phyloP scores from a whole-genome alignment of 2,113 vertebrate genomes.

The Theristicus caerulescens region DNA sequence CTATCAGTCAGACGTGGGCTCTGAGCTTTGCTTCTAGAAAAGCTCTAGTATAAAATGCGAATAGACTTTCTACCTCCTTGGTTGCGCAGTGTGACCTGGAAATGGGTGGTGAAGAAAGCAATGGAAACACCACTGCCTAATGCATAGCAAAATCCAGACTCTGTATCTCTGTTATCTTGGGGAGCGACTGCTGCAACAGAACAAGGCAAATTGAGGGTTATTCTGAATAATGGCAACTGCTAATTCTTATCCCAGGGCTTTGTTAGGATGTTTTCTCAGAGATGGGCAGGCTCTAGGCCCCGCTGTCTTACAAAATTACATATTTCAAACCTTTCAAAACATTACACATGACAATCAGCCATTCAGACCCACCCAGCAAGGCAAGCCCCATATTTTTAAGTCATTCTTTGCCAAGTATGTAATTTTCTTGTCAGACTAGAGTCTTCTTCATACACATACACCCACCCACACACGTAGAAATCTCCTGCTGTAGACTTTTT shows the following conservation, averaged over 20 bases:
- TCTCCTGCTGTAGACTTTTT: neutral
- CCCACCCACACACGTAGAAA: neutral
- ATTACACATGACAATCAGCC: neutral
- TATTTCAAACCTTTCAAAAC: slow-evolving; percentile 1
- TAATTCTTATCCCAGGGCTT: neutral
- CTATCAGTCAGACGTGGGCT: neutral
- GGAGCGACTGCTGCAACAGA: fast-evolving
- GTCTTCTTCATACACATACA: neutral
- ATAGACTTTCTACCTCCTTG: neutral
- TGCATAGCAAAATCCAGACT: neutral
- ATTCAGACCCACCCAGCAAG: neutral
- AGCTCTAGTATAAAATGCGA: neutral
- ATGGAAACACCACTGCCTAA: neutral
- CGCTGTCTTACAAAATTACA: neutral
- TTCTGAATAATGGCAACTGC: neutral
- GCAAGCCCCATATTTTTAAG: neutral
- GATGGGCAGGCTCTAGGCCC: neutral
- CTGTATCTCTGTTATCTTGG: neutral
- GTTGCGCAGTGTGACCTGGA: neutral
- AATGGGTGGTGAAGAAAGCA: neutral
- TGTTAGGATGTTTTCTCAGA: neutral
- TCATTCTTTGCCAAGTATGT: neutral
- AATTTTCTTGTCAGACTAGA: slow-evolving; percentile 5
- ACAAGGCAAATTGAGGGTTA: neutral
- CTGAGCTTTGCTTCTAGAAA: neutral